Percentiles rank a stretch among this genome's conserved stretches.
Conservation (phyloP, 2,113 vertebrate species). For the Coptodon rendalli region DNA sequence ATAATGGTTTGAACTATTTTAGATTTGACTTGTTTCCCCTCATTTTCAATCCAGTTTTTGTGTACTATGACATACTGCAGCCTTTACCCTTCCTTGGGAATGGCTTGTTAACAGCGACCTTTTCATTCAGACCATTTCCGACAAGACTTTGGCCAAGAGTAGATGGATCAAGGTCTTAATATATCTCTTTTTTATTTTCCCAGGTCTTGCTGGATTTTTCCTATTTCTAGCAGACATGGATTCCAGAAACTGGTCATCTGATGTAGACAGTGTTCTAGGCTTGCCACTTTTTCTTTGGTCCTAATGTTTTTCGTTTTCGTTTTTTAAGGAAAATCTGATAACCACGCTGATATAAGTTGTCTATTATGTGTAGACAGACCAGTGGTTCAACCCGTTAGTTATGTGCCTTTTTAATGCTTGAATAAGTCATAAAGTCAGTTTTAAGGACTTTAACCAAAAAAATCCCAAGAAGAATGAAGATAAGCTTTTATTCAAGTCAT, state of each 20-base stretch:
- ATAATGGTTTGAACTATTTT: not conserved
- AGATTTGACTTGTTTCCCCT: not conserved
- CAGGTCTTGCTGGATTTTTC: not conserved
- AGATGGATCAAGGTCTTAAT: not conserved
- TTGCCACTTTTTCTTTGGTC: not conserved
- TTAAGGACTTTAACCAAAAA: not conserved
- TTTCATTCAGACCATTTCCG: not conserved
- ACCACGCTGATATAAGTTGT: not conserved
- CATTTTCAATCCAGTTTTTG: not conserved
- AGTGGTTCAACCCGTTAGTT: not conserved
- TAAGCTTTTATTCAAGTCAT: not conserved
- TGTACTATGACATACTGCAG: not conserved
- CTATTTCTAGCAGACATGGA: not conserved
- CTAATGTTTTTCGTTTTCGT: not conserved
- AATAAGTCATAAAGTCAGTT: not conserved
- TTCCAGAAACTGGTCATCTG: not conserved
- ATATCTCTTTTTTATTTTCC: not conserved
- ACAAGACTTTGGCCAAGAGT: not conserved
- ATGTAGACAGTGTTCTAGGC: not conserved
- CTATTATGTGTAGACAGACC: not conserved
- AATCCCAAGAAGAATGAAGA: not conserved
- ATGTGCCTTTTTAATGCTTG: not conserved
- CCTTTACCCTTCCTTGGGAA: not conserved
- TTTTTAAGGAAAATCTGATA: not conserved
- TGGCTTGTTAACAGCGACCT: not conserved